Evolutionary conservation across 2,888 invertebrate genomes (phyloP), one percentile per base, ranked within the genome.

Genomic region (Euplexia lucipara): DNA sequence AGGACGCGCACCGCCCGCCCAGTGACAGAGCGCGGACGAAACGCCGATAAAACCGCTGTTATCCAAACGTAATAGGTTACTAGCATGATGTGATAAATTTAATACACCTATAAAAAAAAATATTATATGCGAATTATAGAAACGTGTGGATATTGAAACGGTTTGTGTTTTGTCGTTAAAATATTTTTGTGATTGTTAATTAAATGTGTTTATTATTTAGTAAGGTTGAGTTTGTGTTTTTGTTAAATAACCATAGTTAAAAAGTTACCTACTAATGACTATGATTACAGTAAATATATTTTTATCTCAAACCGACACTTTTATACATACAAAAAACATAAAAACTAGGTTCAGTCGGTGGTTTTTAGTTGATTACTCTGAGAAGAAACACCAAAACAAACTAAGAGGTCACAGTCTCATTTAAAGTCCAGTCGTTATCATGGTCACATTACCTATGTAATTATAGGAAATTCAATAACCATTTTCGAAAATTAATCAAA

Each of bases 1-100:
- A 92, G 92, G 92, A 91, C 92, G 91, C 88, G 68, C 75, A 69
- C 77, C 85, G 83, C 83, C 83, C 86, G 86, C 86, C 84, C 83
- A 84, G 84, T 85, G 83, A 84, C 85, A 83, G 79, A 61, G 68
- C 70, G 73, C 74, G 78, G 70, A 78, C 74, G 72, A 76, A 68
- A 70, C 67, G 63, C 78, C 84, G 86, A 86, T 85, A 86, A 85
- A 85, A 83, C 85, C 77, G 78, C 82, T 80, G 77, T 83, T 79
- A 79, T 80, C 78, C 77, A 72, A 79, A 81, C 72, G 63, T 80
- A 75, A 82, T 79, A 73, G 64, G 64, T 75, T 61, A 75, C 75
- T 72, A 60, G 65, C 65, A 59, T 66, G 63, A 59, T 66, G 63
- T 79, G 66, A 81, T 79, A 68, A 81, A 71, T 70, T 75, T 78